Evolutionary conservation across 2,888 invertebrate genomes (phyloP), one percentile per base, ranked within the genome.

Genomic region (Molanna angustata): DNA sequence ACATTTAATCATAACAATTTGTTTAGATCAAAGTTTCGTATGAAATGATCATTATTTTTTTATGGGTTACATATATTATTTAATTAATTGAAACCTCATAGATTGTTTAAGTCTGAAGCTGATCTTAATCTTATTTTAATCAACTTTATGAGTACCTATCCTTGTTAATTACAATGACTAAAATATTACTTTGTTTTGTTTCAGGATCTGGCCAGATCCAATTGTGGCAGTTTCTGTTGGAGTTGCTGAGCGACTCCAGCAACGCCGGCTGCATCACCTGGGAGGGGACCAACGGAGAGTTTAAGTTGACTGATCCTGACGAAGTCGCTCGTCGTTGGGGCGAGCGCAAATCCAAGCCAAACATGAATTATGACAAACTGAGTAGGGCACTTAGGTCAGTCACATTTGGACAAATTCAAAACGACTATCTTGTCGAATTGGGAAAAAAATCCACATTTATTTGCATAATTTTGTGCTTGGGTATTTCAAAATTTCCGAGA

Each of bases 301-400:
- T 97, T 80, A 98, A 98, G 78, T 82, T 98, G 65, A 94, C 95
- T 17, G 97, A 98, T 75, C 97, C 98, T 1, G 98, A 98, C 69
- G 98, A 98, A 69, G 95, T 96, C 57, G 98, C 98, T 13, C 83
- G 96, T 61, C 83, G 97, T 65, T 99, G 99, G 99, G 99, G 99
- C 52, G 98, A 98, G 72, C 80, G 98, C 61, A 99, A 99, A 74
- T 95, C 94, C 61, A 98, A 98, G 75, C 98, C 98, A 39, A 99
- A 99, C 77, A 99, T 99, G 98, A 99, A 99, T 79, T 98, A 98
- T 76, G 98, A 99, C 78, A 98, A 98, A 76, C 85, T 98, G 65
- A 95, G 94, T 71, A 85, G 98, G 63, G 98, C 98, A 46, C 80
- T 97, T 68, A 89, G 94, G 86, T 98, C 82, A 78, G 74, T 52